Evolutionary conservation across 2,113 vertebrate species (phyloP).

Genomic region (Fulica atra): DNA sequence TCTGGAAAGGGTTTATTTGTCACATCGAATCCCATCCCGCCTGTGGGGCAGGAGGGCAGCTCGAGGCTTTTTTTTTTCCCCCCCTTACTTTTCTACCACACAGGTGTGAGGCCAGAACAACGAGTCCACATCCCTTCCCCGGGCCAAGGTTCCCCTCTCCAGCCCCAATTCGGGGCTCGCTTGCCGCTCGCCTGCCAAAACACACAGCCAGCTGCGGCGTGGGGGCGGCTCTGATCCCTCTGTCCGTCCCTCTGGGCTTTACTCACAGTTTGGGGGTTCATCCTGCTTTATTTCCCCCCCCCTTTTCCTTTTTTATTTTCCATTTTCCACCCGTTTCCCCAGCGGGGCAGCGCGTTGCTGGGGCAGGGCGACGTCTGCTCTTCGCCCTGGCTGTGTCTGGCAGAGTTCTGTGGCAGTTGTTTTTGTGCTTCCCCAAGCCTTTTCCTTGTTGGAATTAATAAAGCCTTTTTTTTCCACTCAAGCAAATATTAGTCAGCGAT

Average conservation of each 20-base stretch:
- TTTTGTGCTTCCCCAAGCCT: neutral
- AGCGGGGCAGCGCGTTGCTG: fast-evolving
- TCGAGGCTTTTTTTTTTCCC: neutral
- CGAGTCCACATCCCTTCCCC: fast-evolving
- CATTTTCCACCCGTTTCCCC: neutral
- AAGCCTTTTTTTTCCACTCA: neutral
- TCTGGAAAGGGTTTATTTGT: neutral
- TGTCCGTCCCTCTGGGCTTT: neutral
- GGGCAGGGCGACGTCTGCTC: neutral
- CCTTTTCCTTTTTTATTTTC: too few relatives aligned
- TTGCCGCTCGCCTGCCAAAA: fast-evolving
- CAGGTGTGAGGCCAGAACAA: neutral
- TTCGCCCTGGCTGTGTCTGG: fast-evolving
- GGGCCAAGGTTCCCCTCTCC: neutral
- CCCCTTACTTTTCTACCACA: fast-evolving
- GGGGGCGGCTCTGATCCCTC: neutral
- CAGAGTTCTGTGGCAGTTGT: neutral
- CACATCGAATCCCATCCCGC: fast-evolving
- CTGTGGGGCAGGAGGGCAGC: neutral
- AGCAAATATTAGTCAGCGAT: neutral
- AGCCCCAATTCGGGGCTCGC: neutral
- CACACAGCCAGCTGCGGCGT: neutral
- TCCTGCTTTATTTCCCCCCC: neutral
- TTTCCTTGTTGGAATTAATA: neutral
- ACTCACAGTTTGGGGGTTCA: neutral